Evolutionary conservation across 2,113 vertebrate genomes (phyloP), one percentile per base, ranked within the genome.

Genomic region (Pterocles orientalis): DNA sequence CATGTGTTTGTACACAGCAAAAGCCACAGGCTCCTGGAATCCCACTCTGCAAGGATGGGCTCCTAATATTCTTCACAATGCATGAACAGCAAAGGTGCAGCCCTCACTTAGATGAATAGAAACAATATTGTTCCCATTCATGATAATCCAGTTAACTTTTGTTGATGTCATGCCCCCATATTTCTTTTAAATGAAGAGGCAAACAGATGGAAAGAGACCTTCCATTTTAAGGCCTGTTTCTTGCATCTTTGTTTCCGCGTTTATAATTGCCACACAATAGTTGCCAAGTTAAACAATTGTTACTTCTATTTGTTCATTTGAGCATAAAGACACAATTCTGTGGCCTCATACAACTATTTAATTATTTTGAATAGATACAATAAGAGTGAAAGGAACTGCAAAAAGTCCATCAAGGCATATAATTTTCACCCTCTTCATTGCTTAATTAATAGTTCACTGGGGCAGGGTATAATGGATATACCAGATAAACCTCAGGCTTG

Each of bases 191-290:
- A 76, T 14, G 47, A 83, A 78, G 24, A 72, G 18, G 57, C 9
- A 90, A 92, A 82, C 18, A 88, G 45, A 57, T 54, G 50, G 54
- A 36, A 70, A 87, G 36, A n/a, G 31, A 33, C 4, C 9, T 90
- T 94, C 66, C 51, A 57, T 90, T 81, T 82, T 54, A 20, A 29
- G 71, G 70, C 21, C 14, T 81, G 14, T 58, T 84, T 91, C 64
- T 90, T 84, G 61, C 12, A 34, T 84, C 71, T 92, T 88, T 94
- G 41, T 92, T 96, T 95, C 72, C n/a, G 43, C 54, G 62, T 94
- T 77, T 65, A 88, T 82, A 43, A 64, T 25, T 64, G 50, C 21
- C 34, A 28, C 34, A 75, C 28, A 91, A 53, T 64, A 62, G 45
- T n/a, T 95, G 68, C 72, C 90, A 88, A 71, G 14, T 60, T 80